These are phyloP conservation scores for Huso huso DNA, from an alignment of 2,797 vertebrate species.

Conservation along the genomic window DNA sequence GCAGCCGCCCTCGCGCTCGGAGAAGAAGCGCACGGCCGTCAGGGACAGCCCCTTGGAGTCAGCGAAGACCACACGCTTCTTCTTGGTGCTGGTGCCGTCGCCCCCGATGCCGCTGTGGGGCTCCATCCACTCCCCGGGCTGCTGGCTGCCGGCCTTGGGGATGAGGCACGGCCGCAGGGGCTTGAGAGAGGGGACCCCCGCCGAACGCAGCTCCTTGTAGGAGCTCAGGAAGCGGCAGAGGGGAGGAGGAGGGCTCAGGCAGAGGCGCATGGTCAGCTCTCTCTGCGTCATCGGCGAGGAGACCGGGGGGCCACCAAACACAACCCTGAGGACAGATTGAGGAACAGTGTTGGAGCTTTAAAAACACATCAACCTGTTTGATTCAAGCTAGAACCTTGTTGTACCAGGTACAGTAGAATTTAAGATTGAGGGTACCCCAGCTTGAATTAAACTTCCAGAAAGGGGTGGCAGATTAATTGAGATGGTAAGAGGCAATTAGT, in stretches of 20 bases:
- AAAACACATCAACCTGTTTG: background rate
- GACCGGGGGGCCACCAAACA: slow-evolving; percentile 32
- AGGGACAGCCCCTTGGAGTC: slow-evolving; percentile 66
- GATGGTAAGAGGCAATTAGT: too few relatives aligned
- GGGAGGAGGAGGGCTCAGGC: slow-evolving; percentile 44
- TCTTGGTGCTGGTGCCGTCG: slow-evolving; percentile 32
- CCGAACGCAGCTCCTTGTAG: too few relatives aligned
- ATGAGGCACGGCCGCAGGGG: slow-evolving; percentile 61
- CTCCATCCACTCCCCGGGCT: background rate
- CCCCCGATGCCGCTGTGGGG: slow-evolving; percentile 29
- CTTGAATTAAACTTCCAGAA: too few relatives aligned
- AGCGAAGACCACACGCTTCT: slow-evolving; percentile 68
- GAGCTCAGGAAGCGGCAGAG: slow-evolving; percentile 41
- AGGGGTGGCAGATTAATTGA: too few relatives aligned
- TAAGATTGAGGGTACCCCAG: too few relatives aligned
- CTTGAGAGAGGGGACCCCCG: slow-evolving; percentile 45
- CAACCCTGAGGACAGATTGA: slow-evolving; percentile 30
- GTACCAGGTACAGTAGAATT: too few relatives aligned
- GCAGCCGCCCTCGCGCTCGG: slow-evolving; percentile 46
- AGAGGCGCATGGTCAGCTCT: slow-evolving; percentile 46
- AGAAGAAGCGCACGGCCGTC: slow-evolving; percentile 56
- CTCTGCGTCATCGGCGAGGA: slow-evolving; percentile 41
- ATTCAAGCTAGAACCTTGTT: too few relatives aligned
- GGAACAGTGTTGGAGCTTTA: background rate
- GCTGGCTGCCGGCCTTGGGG: slow-evolving; percentile 22